Percentiles rank a stretch among this genome's conserved stretches.
phyloP scores from a whole-genome alignment of 2,797 vertebrate genomes.

The Mormyrops attenuatus region DNA sequence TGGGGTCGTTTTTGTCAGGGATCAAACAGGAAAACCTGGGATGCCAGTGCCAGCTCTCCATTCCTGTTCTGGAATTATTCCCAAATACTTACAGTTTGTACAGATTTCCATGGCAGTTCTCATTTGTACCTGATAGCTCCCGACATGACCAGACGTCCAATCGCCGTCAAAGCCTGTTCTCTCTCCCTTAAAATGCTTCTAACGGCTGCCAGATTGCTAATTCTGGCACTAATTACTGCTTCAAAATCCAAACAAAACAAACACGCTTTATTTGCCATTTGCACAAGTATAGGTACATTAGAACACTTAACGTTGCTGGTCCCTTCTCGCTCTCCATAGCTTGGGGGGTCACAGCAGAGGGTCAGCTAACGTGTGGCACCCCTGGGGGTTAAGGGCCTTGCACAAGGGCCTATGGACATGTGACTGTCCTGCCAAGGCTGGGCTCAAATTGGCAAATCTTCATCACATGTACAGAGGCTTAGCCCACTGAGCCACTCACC shows the following conservation, averaged over 20 bases:
- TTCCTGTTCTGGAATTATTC: background rate
- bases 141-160: slow-evolving; percentile 29
- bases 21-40: background rate
- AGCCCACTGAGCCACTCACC: background rate
- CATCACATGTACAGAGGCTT: background rate
- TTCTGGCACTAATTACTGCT: slow-evolving; percentile 33
- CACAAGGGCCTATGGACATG: background rate
- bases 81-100: background rate
- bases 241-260: slow-evolving; percentile 18
- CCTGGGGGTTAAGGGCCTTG: background rate
- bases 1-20: background rate
- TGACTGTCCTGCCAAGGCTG: background rate
- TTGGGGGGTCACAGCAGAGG: background rate
- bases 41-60: background rate
- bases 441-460: background rate
- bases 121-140: background rate
- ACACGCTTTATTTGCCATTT: background rate
- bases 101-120: background rate
- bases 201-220: slow-evolving; percentile 38
- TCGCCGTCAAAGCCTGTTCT: slow-evolving; percentile 40
- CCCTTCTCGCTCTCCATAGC: background rate
- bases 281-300: background rate
- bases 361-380: background rate
- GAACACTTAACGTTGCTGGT: background rate
- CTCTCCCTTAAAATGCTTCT: slow-evolving; percentile 37